A percentile compares a stretch with the other conserved stretches of the same genome.
Conservation (phyloP, 2,797 vertebrate species). For the Megaceryle alcyon region DNA sequence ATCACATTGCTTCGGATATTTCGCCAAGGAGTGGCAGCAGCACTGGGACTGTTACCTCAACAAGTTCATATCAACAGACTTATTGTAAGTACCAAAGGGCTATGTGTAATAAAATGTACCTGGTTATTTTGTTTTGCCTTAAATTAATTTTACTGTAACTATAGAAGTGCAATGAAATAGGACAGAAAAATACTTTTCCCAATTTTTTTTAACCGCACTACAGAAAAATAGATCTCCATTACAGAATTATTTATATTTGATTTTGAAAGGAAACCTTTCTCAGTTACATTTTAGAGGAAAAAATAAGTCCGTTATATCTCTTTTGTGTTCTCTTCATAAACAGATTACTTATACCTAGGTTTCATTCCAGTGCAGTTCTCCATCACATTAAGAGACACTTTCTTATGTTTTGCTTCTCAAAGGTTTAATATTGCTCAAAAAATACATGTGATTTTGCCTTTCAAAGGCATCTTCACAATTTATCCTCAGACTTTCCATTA, state of each 20-base stretch:
- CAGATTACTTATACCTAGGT: neutral
- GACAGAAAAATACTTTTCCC: neutral
- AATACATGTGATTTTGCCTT: neutral
- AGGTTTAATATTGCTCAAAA: neutral
- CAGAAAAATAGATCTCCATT: neutral
- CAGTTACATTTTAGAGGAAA: neutral
- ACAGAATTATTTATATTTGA: neutral
- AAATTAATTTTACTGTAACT: neutral
- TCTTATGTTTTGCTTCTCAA: neutral
- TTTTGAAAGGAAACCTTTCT: neutral
- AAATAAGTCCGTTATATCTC: neutral
- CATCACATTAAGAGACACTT: neutral
- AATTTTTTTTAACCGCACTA: neutral
- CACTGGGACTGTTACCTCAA: constrained; percentile 84
- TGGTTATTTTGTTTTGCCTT: neutral
- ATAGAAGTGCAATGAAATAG: neutral
- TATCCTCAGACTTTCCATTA: neutral
- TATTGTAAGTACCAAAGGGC: constrained; percentile 79
- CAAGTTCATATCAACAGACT: constrained; percentile 90
- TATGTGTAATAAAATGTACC: neutral
- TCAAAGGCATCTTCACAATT: neutral
- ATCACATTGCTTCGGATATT: constrained; percentile 88
- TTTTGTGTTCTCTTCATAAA: neutral
- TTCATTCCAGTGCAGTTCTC: neutral
- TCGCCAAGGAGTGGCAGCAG: constrained; percentile 87